A percentile compares a stretch with the other conserved stretches of the same genome.
phyloP scores from a whole-genome alignment of 2,113 vertebrate species.

The Symphodus melops region DNA sequence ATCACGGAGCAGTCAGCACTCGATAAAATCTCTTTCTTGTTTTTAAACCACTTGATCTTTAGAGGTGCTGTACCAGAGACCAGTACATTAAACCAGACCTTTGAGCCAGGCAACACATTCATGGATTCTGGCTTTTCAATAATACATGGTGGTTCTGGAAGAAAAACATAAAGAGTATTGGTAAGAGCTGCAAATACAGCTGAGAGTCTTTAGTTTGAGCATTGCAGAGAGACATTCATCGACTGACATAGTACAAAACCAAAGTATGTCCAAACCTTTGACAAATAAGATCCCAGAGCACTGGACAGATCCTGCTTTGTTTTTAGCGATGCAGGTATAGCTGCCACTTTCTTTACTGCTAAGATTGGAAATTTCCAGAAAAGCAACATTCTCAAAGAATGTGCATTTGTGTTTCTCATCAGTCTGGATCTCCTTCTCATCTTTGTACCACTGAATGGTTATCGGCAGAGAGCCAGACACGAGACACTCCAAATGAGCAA shows the following conservation, averaged over 20 bases:
- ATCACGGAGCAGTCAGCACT: slow-evolving; percentile 87
- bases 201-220: neutral
- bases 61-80: slow-evolving; percentile 92
- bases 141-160: slow-evolving; percentile 92
- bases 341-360: slow-evolving; percentile 89
- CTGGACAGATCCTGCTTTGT: slow-evolving; percentile 92
- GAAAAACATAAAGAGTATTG: slow-evolving; percentile 18
- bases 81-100: slow-evolving; percentile 91
- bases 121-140: slow-evolving; percentile 93
- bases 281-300: slow-evolving; percentile 92
- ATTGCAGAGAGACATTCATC: neutral
- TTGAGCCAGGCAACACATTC: slow-evolving; percentile 89
- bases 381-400: slow-evolving; percentile 95
- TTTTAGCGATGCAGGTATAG: slow-evolving; percentile 94
- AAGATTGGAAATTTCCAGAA: slow-evolving; percentile 94
- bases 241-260: neutral
- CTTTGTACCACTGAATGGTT: slow-evolving; percentile 94
- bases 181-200: neutral
- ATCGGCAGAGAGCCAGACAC: slow-evolving; percentile 96
- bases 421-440: slow-evolving; percentile 89
- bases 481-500: slow-evolving; percentile 94
- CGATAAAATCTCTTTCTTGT: slow-evolving; percentile 91
- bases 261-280: slow-evolving; percentile 88
- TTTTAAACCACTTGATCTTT: slow-evolving; percentile 96
- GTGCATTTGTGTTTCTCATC: slow-evolving; percentile 94